A percentile compares a stretch with the other conserved stretches of the same genome.
These are phyloP conservation scores for Lithophane ornitopus DNA, from an alignment of 2,888 invertebrate species.

Conservation along the genomic window DNA sequence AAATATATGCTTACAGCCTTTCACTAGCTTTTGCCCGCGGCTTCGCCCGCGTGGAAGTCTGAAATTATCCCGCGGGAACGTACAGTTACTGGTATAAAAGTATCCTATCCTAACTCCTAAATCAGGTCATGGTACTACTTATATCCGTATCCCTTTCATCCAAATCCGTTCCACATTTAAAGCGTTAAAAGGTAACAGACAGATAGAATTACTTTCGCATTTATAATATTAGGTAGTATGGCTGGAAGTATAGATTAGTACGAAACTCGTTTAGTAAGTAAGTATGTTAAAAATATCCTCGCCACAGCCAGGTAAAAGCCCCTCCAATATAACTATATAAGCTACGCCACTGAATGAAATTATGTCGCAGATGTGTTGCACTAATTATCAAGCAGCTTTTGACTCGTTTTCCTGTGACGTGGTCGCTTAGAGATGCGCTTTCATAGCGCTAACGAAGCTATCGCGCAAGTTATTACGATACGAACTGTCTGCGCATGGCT, in stretches of 20 bases:
- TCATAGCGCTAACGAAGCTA: constrained; percentile 52
- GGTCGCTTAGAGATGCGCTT: constrained; percentile 50
- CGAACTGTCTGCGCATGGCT: constrained; percentile 26
- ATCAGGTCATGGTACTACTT: neutral
- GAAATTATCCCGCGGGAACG: neutral
- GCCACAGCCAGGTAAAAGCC: neutral
- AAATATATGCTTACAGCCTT: neutral
- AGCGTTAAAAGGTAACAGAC: neutral
- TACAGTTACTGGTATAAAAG: neutral
- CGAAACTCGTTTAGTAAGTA: neutral
- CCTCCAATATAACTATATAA: neutral
- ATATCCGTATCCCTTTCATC: neutral
- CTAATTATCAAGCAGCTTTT: constrained; percentile 35
- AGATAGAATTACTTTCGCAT: neutral
- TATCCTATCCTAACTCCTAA: neutral
- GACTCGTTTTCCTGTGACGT: constrained; percentile 37
- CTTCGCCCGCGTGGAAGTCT: neutral
- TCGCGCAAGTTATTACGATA: constrained; percentile 26
- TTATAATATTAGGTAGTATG: neutral
- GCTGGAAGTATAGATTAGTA: neutral
- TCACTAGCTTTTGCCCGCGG: neutral
- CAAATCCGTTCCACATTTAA: neutral
- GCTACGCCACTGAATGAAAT: neutral
- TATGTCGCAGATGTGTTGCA: constrained; percentile 15
- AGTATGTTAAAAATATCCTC: no score